phyloP scores from a whole-genome alignment of 2,888 invertebrate genomes.

The Hetaerina titia region DNA sequence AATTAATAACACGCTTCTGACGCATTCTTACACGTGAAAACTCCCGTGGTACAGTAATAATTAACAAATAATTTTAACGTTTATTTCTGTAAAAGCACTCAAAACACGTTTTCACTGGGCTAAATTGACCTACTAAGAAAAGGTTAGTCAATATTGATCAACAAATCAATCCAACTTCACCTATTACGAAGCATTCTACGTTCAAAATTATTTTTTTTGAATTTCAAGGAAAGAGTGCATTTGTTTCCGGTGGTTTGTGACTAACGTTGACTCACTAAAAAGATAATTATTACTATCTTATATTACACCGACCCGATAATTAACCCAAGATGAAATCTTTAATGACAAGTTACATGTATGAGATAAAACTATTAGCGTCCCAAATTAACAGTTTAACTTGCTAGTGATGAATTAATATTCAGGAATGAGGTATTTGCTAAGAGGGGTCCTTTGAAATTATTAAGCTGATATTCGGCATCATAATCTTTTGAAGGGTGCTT shows the following conservation, averaged over 20 bases:
- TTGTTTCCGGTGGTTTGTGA: not conserved
- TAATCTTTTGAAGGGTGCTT: too few relatives aligned
- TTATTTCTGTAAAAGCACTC: too few relatives aligned
- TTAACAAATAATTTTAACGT: too few relatives aligned
- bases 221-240: not conserved
- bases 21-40: too few relatives aligned
- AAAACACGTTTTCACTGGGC: too few relatives aligned
- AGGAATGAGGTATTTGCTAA: not conserved
- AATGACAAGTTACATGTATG: not conserved
- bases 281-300: not conserved
- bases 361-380: not conserved
- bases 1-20: too few relatives aligned
- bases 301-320: not conserved
- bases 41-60: too few relatives aligned
- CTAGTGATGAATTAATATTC: not conserved
- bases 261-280: not conserved
- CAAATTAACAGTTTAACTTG: not conserved
- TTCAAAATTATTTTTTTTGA: not conserved
- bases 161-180: not conserved
- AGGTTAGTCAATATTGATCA: not conserved
- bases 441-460: too few relatives aligned
- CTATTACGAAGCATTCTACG: not conserved
- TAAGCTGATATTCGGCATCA: too few relatives aligned
- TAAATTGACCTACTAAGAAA: not conserved
- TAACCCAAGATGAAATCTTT: not conserved